Evolutionary conservation across 2,113 vertebrate genomes (phyloP), one percentile per base, ranked within the genome.

Genomic region (Oryzias celebensis): DNA sequence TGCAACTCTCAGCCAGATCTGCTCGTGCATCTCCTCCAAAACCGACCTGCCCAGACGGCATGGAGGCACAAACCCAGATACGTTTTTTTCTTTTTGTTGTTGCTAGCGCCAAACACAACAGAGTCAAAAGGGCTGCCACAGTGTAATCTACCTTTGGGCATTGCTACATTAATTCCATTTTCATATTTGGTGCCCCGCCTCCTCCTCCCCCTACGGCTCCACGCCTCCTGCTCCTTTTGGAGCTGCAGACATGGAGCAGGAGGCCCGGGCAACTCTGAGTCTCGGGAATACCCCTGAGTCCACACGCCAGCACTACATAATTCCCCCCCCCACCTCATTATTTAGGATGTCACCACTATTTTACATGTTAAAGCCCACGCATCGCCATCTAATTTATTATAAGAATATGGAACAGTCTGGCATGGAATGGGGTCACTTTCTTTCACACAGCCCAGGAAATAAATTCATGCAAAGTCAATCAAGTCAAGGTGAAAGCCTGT

Each of bases 271-370:
- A 46, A 75, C 82, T 77, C 51, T 22, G 22, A 76, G 85, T 79
- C 84, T 81, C 43, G 74, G 84, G 82, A 90, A 91, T 90, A 88
- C 91, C 91, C 91, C 83, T 86, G 91, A 91, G 91, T 72, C 87
- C 26, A 47, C 52, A 52, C 58, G 61, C 80, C 74, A 54, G 72
- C 63, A 14, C 85, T 63, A 82, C 75, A 86, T 91, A 91, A 92
- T 92, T 92, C 89, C 78, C 81, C 89, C 28, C 36, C 36, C 36
- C 36, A 85, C 91, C 92, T 93, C 92, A 92, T 93, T 93, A 93
- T 93, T 93, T 93, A 92, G 89, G 87, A 89, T 93, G 92, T 92
- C 91, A 93, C 87, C 73, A 58, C 92, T 93, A 92, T 91, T 93
- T 92, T 93, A 92, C 92, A 93, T 93, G 90, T 91, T 92, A 92